Evolutionary conservation across 2,113 vertebrate genomes (phyloP).

Genomic region (Python bivittatus): DNA sequence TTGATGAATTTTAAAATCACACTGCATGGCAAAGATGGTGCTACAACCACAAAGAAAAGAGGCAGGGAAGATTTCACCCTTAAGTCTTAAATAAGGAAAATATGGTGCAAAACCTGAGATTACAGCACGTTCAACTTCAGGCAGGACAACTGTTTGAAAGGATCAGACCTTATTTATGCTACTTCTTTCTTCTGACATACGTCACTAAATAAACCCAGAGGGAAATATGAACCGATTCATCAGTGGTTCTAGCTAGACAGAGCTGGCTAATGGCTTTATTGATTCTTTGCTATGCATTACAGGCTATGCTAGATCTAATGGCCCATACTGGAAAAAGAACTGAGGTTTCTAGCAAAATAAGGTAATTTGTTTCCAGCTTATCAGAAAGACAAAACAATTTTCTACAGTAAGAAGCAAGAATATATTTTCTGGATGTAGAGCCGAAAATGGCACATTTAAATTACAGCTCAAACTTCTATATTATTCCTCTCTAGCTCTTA

Average conservation of each 20-base stretch:
- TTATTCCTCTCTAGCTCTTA: not conserved
- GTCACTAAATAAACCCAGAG: slow-evolving; percentile 59
- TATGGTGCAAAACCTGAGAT: not conserved
- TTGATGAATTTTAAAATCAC: not conserved
- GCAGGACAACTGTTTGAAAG: slow-evolving; percentile 24
- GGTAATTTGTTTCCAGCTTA: slow-evolving; percentile 51
- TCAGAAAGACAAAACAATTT: slow-evolving; percentile 34
- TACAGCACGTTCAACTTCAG: not conserved
- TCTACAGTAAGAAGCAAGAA: slow-evolving; percentile 20
- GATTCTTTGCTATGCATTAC: slow-evolving; percentile 57
- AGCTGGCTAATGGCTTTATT: slow-evolving; percentile 57
- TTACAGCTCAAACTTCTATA: not conserved
- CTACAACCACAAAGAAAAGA: not conserved
- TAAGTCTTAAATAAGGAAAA: not conserved
- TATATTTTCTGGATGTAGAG: not conserved
- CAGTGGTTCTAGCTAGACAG: slow-evolving; percentile 63
- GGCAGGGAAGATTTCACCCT: fast-evolving
- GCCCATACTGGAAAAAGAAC: slow-evolving; percentile 47
- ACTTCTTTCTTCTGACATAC: slow-evolving; percentile 34
- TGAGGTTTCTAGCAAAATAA: slow-evolving; percentile 46
- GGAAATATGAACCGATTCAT: slow-evolving; percentile 59
- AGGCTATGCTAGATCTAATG: slow-evolving; percentile 52
- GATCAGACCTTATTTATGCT: slow-evolving; percentile 31
- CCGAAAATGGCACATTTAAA: slow-evolving; percentile 11
- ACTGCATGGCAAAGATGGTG: not conserved